phyloP scores from a whole-genome alignment of 2,113 vertebrate genomes.

The Pungitius pungitius region DNA sequence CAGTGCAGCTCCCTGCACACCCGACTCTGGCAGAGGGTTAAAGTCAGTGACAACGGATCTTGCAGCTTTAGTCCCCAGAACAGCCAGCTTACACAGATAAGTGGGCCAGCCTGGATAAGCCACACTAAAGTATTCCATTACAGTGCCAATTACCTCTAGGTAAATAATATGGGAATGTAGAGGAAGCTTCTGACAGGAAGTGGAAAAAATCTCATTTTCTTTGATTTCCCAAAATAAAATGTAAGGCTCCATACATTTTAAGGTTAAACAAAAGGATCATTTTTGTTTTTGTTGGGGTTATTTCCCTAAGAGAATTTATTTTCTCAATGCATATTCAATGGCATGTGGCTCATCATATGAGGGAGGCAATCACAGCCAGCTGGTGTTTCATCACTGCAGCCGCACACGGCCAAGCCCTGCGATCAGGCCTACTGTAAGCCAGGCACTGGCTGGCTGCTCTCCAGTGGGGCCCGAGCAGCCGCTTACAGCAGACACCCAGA shows the following conservation, averaged over 20 bases:
- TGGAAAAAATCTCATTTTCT: no score
- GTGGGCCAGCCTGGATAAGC: constrained; percentile 74
- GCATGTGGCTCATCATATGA: constrained; percentile 12
- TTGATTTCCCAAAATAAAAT: no score
- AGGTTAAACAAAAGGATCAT: neutral
- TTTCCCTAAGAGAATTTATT: neutral
- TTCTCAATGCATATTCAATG: constrained; percentile 26
- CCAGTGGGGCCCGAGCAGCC: constrained; percentile 80
- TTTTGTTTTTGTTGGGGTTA: neutral
- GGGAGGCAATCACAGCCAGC: constrained; percentile 22
- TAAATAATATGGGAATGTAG: constrained; percentile 70
- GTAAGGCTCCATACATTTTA: constrained; percentile 22
- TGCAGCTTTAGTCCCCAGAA: constrained; percentile 76
- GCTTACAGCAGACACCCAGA: constrained; percentile 92
- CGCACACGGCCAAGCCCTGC: constrained; percentile 19
- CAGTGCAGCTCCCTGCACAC: constrained; percentile 55
- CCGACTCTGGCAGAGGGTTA: constrained; percentile 67
- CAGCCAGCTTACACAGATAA: constrained; percentile 78
- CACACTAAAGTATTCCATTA: constrained; percentile 74
- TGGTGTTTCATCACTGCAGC: constrained; percentile 26
- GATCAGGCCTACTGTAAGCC: constrained; percentile 51
- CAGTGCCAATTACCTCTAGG: constrained; percentile 71
- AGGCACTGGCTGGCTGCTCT: constrained; percentile 70
- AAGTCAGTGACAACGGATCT: constrained; percentile 72
- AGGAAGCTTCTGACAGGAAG: constrained; percentile 61